phyloP scores from a whole-genome alignment of 2,113 vertebrate species.

The Chaetops frenatus region DNA sequence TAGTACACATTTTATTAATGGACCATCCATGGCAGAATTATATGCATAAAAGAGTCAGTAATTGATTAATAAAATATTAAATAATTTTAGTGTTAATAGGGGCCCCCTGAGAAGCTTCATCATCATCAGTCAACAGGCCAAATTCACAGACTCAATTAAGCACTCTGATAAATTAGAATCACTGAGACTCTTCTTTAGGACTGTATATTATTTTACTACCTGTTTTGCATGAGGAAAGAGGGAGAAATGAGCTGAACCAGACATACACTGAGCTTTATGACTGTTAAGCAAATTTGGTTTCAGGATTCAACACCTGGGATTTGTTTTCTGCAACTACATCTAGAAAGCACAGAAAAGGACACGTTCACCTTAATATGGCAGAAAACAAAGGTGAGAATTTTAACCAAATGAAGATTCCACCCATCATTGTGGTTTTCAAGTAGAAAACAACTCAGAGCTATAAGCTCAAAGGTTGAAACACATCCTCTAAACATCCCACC shows the following conservation, averaged over 20 bases:
- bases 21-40: conserved; percentile 1
- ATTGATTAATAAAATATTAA: conserved; percentile 70
- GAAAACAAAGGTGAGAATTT: background rate
- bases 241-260: background rate
- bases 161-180: conserved; percentile 42
- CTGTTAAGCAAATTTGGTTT: background rate
- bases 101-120: conserved; percentile 16
- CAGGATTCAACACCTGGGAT: background rate
- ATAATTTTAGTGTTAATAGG: conserved; percentile 65
- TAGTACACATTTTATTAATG: conserved; percentile 37
- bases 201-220: background rate
- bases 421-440: background rate
- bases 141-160: conserved; percentile 45
- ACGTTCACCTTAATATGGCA: rapidly evolving
- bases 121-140: conserved; percentile 52
- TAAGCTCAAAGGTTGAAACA: background rate
- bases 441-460: background rate
- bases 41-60: conserved; percentile 46
- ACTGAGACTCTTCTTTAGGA: background rate
- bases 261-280: rapidly evolving
- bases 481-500: background rate
- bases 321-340: background rate
- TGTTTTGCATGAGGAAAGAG: background rate
- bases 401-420: background rate
- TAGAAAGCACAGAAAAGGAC: background rate